Conservation (phyloP, 2,113 vertebrate genomes). For the Eulemur macaco region DNA sequence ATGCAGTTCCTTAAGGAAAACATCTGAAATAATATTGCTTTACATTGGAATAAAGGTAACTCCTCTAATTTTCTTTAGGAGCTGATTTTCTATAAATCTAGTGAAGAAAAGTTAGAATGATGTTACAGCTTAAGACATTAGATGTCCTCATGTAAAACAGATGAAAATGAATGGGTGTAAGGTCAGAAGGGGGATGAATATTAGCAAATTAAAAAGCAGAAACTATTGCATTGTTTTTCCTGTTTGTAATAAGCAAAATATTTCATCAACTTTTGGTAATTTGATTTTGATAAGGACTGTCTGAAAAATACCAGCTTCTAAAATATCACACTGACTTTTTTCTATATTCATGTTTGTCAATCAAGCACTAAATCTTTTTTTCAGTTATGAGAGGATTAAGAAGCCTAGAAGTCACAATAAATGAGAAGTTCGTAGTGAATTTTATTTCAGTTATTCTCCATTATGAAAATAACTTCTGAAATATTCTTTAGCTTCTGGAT, state of each 20-base stretch:
- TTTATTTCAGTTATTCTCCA: neutral
- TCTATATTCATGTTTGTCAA: neutral
- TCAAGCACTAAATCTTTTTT: neutral
- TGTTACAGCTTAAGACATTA: neutral
- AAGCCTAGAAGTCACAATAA: neutral
- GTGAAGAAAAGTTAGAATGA: neutral
- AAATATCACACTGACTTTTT: neutral
- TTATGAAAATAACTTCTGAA: neutral
- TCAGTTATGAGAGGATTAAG: neutral
- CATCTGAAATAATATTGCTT: slow-evolving; percentile 25
- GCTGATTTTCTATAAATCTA: neutral
- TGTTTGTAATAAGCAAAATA: neutral
- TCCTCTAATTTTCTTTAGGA: neutral
- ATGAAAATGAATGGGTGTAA: neutral
- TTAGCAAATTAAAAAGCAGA: neutral
- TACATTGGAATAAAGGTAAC: neutral
- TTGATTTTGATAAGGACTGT: slow-evolving; percentile 35
- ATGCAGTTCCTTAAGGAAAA: slow-evolving; percentile 3
- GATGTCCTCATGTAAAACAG: neutral
- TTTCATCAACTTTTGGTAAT: neutral
- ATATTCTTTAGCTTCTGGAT: neutral
- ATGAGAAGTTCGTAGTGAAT: neutral
- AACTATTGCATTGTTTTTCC: neutral
- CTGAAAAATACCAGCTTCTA: neutral
- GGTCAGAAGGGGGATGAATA: neutral